A percentile compares a stretch with the other conserved stretches of the same genome.
These are phyloP conservation scores for Netelia virgata DNA, from an alignment of 2,888 invertebrate genomes.

Conservation along the genomic window DNA sequence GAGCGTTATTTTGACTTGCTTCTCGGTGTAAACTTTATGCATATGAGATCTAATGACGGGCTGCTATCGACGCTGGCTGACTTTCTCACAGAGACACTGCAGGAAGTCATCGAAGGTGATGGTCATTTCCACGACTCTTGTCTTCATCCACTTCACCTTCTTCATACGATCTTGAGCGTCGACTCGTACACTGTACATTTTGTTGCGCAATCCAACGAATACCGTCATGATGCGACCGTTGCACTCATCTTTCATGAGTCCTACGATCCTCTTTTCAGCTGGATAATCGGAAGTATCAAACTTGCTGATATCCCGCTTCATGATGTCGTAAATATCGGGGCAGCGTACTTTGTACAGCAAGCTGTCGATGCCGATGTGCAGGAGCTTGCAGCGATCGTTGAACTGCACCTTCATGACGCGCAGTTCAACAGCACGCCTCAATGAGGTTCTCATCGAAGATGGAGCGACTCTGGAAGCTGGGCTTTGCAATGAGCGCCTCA, in stretches of 20 bases:
- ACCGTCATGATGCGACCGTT: conserved; percentile 75
- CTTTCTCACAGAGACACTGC: conserved; percentile 1
- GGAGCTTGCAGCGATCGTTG: conserved; percentile 67
- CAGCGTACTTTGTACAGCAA: conserved; percentile 76
- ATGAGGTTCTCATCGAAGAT: conserved; percentile 80
- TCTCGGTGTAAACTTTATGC: conserved; percentile 56
- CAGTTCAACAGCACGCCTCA: conserved; percentile 53
- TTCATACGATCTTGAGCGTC: conserved; percentile 59
- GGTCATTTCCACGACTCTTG: conserved; percentile 43
- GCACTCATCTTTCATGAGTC: conserved; percentile 78
- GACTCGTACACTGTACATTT: conserved; percentile 72
- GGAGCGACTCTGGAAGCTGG: conserved; percentile 75
- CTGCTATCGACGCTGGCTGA: neutral
- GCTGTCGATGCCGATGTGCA: conserved; percentile 77
- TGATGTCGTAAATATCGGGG: conserved; percentile 78
- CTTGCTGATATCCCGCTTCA: conserved; percentile 69
- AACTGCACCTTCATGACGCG: conserved; percentile 36
- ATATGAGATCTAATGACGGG: conserved; percentile 10
- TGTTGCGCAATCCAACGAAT: conserved; percentile 76
- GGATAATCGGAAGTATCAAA: conserved; percentile 78
- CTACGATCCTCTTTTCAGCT: conserved; percentile 73
- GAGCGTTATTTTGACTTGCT: conserved; percentile 56
- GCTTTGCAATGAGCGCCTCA: conserved; percentile 75
- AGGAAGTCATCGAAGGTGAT: conserved; percentile 35
- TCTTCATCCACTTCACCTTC: conserved; percentile 71